These are phyloP conservation scores for Pithys albifrons DNA, from an alignment of 2,113 vertebrate genomes.

Conservation along the genomic window DNA sequence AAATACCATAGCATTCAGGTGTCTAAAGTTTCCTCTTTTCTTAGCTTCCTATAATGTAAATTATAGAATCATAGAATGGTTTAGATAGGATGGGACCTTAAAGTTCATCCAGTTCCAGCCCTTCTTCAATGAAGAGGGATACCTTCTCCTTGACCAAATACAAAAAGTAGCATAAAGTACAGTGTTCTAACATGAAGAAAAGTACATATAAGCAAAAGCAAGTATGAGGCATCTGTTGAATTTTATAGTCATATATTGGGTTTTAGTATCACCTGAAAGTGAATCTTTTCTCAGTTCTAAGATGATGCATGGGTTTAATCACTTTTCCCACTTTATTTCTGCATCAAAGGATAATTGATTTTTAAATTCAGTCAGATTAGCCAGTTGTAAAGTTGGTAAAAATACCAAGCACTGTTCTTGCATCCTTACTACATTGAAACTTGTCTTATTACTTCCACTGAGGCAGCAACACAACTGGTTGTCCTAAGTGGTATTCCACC, in stretches of 20 bases:
- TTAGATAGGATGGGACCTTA: neutral
- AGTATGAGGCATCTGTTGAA: neutral
- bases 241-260: neutral
- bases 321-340: neutral
- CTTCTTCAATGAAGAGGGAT: neutral
- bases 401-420: neutral
- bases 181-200: neutral
- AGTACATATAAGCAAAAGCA: neutral
- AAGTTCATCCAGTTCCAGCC: neutral
- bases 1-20: neutral
- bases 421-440: neutral
- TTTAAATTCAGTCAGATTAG: neutral
- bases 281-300: neutral
- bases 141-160: neutral
- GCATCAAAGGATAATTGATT: neutral
- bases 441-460: neutral
- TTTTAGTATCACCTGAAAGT: neutral
- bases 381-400: neutral
- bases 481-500: neutral
- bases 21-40: neutral
- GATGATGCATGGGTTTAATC: neutral
- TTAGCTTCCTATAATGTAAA: neutral
- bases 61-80: neutral
- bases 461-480: accelerated
- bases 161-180: neutral